Conservation (phyloP, 2,113 vertebrate genomes). For the Halcyon senegalensis region DNA sequence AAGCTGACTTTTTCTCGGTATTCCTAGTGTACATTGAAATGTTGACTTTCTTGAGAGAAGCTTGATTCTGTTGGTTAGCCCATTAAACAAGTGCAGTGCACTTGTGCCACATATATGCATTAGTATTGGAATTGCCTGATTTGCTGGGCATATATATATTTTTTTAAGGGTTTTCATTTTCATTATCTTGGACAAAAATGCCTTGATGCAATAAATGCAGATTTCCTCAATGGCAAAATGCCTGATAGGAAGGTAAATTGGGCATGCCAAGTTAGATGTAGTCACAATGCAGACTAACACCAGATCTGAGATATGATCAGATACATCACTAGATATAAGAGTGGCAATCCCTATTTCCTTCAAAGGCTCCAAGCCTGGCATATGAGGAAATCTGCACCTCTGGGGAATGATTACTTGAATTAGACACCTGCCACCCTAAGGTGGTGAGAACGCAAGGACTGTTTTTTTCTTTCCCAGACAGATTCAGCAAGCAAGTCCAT, state of each 20-base stretch:
- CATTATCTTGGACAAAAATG: neutral
- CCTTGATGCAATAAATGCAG: neutral
- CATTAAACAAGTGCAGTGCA: neutral
- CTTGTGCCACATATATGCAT: neutral
- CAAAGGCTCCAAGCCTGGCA: neutral
- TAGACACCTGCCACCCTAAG: neutral
- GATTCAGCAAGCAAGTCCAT: neutral
- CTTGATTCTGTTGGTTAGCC: neutral
- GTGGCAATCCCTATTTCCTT: neutral
- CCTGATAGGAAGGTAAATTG: neutral
- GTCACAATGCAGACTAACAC: neutral
- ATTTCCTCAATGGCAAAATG: neutral
- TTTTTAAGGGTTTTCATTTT: neutral
- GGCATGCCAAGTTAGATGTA: neutral
- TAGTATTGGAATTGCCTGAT: neutral
- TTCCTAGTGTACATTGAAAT: neutral
- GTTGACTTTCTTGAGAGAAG: conserved; percentile 1
- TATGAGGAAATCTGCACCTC: neutral
- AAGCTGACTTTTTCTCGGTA: conserved; percentile 19
- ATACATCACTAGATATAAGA: neutral
- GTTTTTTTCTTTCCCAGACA: neutral
- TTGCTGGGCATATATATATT: neutral
- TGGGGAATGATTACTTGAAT: neutral
- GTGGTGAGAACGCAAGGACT: neutral
- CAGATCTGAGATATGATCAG: no score